Evolutionary conservation across 30 jellyfish, hydroid and myxozoan genomes (phyloP).

Genomic region (Clytia hemisphaerica): DNA sequence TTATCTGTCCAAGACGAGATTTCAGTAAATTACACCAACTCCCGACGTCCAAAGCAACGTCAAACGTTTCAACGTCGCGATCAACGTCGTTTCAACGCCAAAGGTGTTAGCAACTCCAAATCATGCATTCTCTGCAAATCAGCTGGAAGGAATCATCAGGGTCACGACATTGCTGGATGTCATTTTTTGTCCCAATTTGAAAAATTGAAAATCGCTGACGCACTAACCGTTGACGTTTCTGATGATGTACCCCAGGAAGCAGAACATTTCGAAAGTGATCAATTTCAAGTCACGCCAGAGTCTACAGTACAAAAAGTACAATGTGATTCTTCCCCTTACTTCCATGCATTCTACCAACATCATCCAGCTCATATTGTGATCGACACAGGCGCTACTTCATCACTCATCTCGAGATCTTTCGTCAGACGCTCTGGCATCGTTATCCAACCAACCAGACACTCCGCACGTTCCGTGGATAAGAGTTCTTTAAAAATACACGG

Average conservation of each 20-base stretch:
- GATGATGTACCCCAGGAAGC: not conserved
- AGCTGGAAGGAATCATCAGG: constrained; percentile 3
- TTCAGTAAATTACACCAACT: not conserved
- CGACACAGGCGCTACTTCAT: too few relatives aligned
- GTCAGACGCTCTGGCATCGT: not conserved
- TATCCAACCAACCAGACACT: too few relatives aligned
- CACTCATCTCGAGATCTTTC: not conserved
- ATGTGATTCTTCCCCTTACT: constrained; percentile 19
- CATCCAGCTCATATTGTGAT: too few relatives aligned
- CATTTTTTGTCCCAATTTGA: not conserved
- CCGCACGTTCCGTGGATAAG: too few relatives aligned
- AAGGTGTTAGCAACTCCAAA: not conserved
- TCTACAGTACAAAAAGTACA: not conserved
- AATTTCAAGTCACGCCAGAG: not conserved
- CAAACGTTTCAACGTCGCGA: not conserved
- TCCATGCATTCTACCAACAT: too few relatives aligned
- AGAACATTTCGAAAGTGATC: not conserved
- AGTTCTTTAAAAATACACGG: too few relatives aligned
- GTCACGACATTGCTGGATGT: not conserved
- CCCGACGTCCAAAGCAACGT: not conserved
- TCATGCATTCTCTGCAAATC: not conserved
- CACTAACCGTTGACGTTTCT: not conserved
- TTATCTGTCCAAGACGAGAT: not conserved
- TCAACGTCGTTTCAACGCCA: not conserved
- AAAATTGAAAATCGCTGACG: not conserved